Evolutionary conservation across 2,888 invertebrate species (phyloP), one percentile per base, ranked within the genome.

Genomic region (Hydrotaea diabolus): DNA sequence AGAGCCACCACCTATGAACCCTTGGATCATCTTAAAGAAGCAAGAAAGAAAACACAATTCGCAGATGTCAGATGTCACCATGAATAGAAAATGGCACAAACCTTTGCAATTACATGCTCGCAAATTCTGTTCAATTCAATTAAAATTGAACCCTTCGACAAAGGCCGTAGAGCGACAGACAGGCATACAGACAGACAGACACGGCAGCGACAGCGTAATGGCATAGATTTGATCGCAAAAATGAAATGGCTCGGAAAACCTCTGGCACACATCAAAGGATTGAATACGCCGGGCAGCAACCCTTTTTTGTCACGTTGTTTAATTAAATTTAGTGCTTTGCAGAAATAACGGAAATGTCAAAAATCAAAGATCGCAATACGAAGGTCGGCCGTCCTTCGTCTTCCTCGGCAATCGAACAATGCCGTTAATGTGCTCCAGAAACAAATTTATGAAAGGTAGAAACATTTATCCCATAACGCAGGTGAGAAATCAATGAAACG

Each of bases 81-180:
- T 39, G 46, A 69, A 64, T 66, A 66, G 13, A 43, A 66, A 59
- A 9, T 55, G 69, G 13, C 43, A 62, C 62, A 76, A 80, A 87
- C 86, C 86, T 85, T 88, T 86, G 88, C 90, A 91, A 91, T 91
- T 91, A 91, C 90, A 91, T 89, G 91, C 90, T 91, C 88, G 91
- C 91, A 91, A 91, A 91, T 90, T 91, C 31, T 71, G 79, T 76
- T 66, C 79, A 81, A 81, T 85, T 85, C 85, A 82, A 85, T 85
- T 85, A 82, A 80, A 81, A 74, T 74, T 59, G 43, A 74, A 74
- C 74, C 74, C 74, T 74, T 74, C 55, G 43, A 74, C 46, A 57
- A 26, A 26, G 39, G 74, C 62, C 74, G 13, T 36, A 74, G 74
- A 46, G n/a, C n/a, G 26, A 43, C 7, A 31, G 31, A 31, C 31